Base-by-base conservation (phyloP, 2,797 vertebrate genomes). In the Tokudaia tokunoshimensis region DNA sequence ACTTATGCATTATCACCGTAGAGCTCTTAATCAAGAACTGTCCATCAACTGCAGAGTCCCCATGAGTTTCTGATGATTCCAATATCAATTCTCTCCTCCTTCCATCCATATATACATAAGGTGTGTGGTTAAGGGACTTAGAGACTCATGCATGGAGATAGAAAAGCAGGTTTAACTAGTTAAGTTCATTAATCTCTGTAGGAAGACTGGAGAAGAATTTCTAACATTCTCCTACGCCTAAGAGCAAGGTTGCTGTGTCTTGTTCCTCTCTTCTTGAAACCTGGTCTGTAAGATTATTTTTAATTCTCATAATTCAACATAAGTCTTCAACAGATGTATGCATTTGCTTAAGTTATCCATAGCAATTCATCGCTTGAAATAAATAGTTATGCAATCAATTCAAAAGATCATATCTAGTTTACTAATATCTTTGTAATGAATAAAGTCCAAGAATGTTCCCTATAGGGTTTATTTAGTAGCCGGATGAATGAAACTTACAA, bases 261-360 rank as follows among this genome's bases (percentile, higher is more conserved):
- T 61, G 20, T 63, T 67, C 52, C 17, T 15, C 11, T 59, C 67
- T 70, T 75, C 63, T 72, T 57, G 29, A 97, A 96, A 65, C 37
- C 31, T 67, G 13, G 29, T 84, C 87, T 92, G 7, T 31, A 55
- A 57, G 29, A 92, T n/a, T 89, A 63, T 37, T 84, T 95, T 92
- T 88, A 89, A 74, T 92, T 76, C 24, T 59, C 34, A 37, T 37
- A 81, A 81, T 17, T 70, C 78, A 0, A 31, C 24, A 67, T 22
- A 78, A 89, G 22, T n/a, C 52, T 94, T 83, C 92, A 95, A 92
- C 82, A 80, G 90, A 90, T 83, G 17, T 12, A 59, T 26, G 13
- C 74, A 87, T 37, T 91, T 91, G 17, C 31, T 92, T 93, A 93
- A 86, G 34, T 14, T 78, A 76, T 55, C 11, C 52, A 82, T 4